A percentile compares a stretch with the other conserved stretches of the same genome.
Evolutionary conservation across 23 tunicate genomes (phyloP).

Genomic region (Clavelina lepadiformis): DNA sequence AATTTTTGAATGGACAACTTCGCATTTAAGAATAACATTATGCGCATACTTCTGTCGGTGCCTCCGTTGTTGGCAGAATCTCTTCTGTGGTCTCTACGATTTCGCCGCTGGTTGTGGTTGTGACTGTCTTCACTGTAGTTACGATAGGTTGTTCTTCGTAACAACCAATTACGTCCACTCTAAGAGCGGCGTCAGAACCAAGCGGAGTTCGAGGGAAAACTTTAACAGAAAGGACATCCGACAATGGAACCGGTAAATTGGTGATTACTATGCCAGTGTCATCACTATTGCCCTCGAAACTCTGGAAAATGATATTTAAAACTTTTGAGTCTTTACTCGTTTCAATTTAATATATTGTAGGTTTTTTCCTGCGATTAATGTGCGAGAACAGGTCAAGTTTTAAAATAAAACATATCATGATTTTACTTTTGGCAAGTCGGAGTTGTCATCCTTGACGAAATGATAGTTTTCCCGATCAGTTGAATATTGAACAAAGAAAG

Average conservation of each 20-base stretch:
- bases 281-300: slow-evolving; percentile 48
- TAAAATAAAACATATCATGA: too few relatives aligned
- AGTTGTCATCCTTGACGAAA: slow-evolving; percentile 7
- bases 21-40: too few relatives aligned
- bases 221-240: slow-evolving; percentile 34
- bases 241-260: slow-evolving; percentile 28
- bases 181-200: slow-evolving; percentile 34
- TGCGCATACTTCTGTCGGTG: too few relatives aligned
- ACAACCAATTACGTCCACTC: slow-evolving; percentile 66
- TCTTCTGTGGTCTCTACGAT: slow-evolving; percentile 28
- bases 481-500: slow-evolving; percentile 27
- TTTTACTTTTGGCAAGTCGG: background rate
- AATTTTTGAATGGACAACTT: too few relatives aligned
- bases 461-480: slow-evolving; percentile 1
- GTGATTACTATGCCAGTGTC: slow-evolving; percentile 15
- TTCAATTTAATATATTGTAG: too few relatives aligned
- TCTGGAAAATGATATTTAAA: slow-evolving; percentile 21
- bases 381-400: too few relatives aligned
- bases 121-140: slow-evolving; percentile 32
- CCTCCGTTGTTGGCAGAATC: slow-evolving; percentile 2
- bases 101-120: slow-evolving; percentile 57
- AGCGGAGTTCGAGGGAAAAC: slow-evolving; percentile 41
- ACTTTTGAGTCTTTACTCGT: too few relatives aligned
- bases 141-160: slow-evolving; percentile 5
- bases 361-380: too few relatives aligned